Percentiles rank a stretch among this genome's conserved stretches.
Evolutionary conservation across 1,140 invertebrate genomes (phyloP).

Genomic region (Platyscapa corneri): DNA sequence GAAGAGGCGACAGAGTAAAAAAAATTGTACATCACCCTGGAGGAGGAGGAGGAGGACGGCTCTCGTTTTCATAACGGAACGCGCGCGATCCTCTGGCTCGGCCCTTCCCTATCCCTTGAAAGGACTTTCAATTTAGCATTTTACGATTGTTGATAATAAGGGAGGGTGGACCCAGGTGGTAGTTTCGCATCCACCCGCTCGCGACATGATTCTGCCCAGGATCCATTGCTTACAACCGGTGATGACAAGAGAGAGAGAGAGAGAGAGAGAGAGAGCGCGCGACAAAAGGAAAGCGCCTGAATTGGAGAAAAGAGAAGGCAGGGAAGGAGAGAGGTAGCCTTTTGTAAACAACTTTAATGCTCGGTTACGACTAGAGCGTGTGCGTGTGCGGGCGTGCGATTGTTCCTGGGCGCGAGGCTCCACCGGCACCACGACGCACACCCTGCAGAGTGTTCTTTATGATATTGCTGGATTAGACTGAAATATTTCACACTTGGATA

Average conservation of each 20-base stretch:
- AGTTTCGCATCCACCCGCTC: constrained; percentile 40
- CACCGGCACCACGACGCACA: constrained; percentile 31
- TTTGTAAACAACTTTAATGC: constrained; percentile 74
- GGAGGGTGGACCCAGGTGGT: constrained; percentile 68
- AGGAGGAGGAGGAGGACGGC: not conserved
- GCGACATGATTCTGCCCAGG: constrained; percentile 57
- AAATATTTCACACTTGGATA: constrained; percentile 75
- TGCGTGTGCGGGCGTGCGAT: not conserved
- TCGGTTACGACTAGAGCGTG: constrained; percentile 68
- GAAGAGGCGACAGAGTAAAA: not conserved
- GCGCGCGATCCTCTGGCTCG: not conserved
- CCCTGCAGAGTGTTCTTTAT: constrained; percentile 68
- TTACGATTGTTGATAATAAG: constrained; percentile 76
- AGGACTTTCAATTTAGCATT: constrained; percentile 73
- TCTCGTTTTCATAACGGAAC: constrained; percentile 21
- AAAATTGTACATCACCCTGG: constrained; percentile 35
- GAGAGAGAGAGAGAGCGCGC: not conserved
- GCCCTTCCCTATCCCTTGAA: not conserved
- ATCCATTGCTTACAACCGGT: not conserved
- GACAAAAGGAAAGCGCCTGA: not conserved
- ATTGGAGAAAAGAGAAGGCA: not conserved
- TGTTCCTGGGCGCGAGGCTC: not conserved
- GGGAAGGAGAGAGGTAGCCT: constrained; percentile 57
- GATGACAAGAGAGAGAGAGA: not conserved
- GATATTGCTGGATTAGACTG: constrained; percentile 75